phyloP scores from a whole-genome alignment of 2,888 invertebrate genomes.

The Cheilosia soror region DNA sequence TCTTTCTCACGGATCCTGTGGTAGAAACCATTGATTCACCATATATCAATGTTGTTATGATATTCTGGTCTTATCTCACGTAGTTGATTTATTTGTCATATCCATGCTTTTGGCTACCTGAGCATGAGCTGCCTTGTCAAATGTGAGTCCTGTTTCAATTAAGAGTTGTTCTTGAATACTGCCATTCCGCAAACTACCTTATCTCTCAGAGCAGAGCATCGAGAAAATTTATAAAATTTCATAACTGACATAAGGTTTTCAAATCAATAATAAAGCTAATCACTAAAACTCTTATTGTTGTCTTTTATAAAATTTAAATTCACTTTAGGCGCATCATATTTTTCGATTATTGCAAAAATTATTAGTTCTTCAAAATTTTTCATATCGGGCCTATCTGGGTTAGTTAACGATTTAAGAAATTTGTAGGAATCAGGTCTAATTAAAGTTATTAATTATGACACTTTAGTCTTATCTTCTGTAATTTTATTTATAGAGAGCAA shows the following conservation, averaged over 20 bases:
- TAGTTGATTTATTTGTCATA: not conserved
- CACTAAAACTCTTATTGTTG: slow-evolving; percentile 8
- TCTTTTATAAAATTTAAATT: slow-evolving; percentile 33
- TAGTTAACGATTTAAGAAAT: slow-evolving; percentile 18
- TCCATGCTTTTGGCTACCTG: slow-evolving; percentile 30
- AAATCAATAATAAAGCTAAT: slow-evolving; percentile 21
- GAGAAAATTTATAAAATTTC: too few species aligned
- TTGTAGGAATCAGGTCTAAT: slow-evolving; percentile 38
- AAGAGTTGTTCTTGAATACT: too few species aligned
- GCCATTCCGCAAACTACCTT: too few species aligned
- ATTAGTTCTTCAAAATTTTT: slow-evolving; percentile 24
- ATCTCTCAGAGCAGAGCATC: too few species aligned
- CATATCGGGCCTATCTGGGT: slow-evolving; percentile 26
- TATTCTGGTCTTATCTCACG: too few species aligned
- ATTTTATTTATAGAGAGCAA: slow-evolving; percentile 35
- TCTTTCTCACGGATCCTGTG: too few species aligned
- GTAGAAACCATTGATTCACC: too few species aligned
- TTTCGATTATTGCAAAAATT: slow-evolving; percentile 14
- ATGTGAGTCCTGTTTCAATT: too few species aligned
- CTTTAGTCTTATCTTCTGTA: slow-evolving; percentile 22
- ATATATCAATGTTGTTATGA: too few species aligned
- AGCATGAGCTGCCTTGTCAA: slow-evolving; percentile 32
- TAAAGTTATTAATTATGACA: slow-evolving; percentile 45
- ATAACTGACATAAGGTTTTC: slow-evolving; percentile 30
- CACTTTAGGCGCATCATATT: slow-evolving; percentile 29